A percentile compares a stretch with the other conserved stretches of the same genome.
Evolutionary conservation across 2,797 vertebrate species (phyloP).

Genomic region (Numenius phaeopus): DNA sequence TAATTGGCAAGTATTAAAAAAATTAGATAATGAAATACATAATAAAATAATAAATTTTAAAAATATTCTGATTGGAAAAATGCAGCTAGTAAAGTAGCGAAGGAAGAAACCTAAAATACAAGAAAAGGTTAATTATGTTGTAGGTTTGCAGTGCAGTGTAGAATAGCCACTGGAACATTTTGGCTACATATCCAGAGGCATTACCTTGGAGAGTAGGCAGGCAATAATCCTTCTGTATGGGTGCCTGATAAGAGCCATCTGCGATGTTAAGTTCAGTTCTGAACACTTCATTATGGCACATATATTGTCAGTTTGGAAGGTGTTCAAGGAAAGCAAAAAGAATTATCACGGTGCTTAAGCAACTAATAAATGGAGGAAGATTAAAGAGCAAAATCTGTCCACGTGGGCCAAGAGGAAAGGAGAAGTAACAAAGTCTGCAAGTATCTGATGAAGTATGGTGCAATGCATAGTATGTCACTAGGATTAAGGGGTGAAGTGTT

Average conservation of each 20-base stretch:
- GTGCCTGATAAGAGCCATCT: not conserved
- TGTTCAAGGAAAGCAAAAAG: not conserved
- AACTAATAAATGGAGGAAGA: not conserved
- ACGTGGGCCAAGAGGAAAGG: not conserved
- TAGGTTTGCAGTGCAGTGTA: not conserved
- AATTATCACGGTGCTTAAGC: not conserved
- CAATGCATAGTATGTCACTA: not conserved
- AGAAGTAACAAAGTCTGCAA: not conserved
- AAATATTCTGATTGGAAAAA: not conserved
- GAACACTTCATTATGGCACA: not conserved
- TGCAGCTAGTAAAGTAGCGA: not conserved
- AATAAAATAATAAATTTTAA: not conserved
- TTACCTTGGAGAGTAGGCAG: not conserved
- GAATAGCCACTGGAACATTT: not conserved
- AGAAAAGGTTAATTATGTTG: not conserved
- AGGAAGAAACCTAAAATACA: not conserved
- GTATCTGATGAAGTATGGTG: not conserved
- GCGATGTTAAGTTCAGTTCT: not conserved
- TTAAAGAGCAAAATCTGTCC: not conserved
- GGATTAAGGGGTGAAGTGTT: not conserved
- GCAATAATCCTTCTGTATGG: not conserved
- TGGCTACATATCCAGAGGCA: not conserved
- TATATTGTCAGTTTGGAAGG: not conserved
- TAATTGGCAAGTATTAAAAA: not conserved
- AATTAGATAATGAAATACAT: not conserved